Percentiles rank a stretch among this genome's conserved stretches.
These are phyloP conservation scores for Aphaenogaster ashmeadi DNA, from an alignment of 1,140 invertebrate species.

Conservation along the genomic window DNA sequence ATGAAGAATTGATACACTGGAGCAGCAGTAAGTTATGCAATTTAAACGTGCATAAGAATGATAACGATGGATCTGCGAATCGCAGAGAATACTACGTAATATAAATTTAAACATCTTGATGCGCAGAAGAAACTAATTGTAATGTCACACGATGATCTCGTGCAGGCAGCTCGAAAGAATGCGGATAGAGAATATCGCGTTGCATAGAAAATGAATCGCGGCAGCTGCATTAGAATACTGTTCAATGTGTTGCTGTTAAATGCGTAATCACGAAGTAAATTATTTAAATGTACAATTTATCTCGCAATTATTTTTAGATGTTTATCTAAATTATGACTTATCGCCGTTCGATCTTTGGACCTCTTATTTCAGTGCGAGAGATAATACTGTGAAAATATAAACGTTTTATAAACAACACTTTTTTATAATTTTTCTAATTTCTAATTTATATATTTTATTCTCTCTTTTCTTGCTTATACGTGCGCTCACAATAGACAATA, in stretches of 20 bases:
- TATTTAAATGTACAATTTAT: background rate
- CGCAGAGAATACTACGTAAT: background rate
- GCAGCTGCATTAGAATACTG: constrained; percentile 63
- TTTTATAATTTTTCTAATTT: background rate
- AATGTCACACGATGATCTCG: constrained; percentile 69
- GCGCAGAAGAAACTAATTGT: constrained; percentile 71
- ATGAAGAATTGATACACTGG: background rate
- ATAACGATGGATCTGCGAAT: background rate
- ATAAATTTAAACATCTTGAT: constrained; percentile 24
- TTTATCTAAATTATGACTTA: background rate
- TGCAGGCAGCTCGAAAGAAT: constrained; percentile 77
- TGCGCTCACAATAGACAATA: background rate
- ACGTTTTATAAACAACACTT: background rate
- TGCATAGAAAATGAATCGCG: constrained; percentile 73
- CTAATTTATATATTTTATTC: background rate
- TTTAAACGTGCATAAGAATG: background rate
- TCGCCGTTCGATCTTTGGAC: background rate
- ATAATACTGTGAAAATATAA: background rate
- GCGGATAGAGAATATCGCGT: constrained; percentile 61
- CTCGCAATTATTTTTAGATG: background rate
- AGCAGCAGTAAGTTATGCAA: background rate
- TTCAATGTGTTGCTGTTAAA: background rate
- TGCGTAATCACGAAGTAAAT: background rate
- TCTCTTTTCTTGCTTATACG: background rate
- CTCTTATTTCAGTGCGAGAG: background rate